A percentile compares a stretch with the other conserved stretches of the same genome.
phyloP scores from a whole-genome alignment of 1,140 invertebrate genomes.

The Arion vulgaris region DNA sequence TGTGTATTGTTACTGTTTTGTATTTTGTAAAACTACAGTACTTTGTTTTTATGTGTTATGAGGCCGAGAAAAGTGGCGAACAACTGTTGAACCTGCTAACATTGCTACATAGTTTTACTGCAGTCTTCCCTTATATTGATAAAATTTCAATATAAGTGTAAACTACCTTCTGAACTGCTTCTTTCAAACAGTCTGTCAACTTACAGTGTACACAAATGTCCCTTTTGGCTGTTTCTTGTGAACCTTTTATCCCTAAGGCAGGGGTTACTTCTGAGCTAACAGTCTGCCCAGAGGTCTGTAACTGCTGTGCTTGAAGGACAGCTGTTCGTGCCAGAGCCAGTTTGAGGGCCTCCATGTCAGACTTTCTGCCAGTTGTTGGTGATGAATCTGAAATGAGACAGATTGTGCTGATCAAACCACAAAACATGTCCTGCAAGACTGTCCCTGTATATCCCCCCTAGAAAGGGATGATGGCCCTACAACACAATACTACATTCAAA shows the following conservation, averaged over 20 bases:
- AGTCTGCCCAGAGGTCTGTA: conserved; percentile 34
- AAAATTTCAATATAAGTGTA: too few species aligned
- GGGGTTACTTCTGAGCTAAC: neutral
- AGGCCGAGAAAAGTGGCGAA: too few species aligned
- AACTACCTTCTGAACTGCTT: too few species aligned
- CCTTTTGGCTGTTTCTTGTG: conserved; percentile 42
- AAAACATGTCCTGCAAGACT: neutral
- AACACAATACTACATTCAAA: too few species aligned
- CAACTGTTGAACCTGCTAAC: too few species aligned
- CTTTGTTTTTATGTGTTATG: too few species aligned
- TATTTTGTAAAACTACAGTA: too few species aligned
- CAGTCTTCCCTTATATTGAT: too few species aligned
- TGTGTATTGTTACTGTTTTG: too few species aligned
- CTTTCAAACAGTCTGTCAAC: neutral
- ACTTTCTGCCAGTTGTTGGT: neutral
- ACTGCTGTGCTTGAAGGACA: neutral
- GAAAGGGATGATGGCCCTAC: too few species aligned
- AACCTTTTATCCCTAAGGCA: conserved; percentile 31
- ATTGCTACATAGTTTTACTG: too few species aligned
- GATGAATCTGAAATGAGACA: neutral
- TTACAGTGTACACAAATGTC: conserved; percentile 43
- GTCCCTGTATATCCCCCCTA: too few species aligned
- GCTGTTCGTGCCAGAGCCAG: neutral
- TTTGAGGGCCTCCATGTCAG: neutral
- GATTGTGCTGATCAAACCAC: neutral